phyloP scores from a whole-genome alignment of 1,140 invertebrate genomes.

The Luehdorfia chinensis region DNA sequence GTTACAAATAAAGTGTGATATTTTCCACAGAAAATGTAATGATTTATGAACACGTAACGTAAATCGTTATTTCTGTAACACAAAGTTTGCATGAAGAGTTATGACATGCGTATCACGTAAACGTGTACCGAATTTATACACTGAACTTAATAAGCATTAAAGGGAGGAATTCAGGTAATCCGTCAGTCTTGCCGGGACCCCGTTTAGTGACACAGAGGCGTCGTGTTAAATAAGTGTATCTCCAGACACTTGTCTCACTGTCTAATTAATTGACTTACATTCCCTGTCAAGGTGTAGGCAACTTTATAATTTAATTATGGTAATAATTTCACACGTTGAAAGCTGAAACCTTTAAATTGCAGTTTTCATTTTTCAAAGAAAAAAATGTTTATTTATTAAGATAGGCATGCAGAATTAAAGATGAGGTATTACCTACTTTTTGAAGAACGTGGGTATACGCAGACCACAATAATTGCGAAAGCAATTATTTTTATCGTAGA shows the following conservation, averaged over 20 bases:
- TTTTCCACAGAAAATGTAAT: too few species aligned
- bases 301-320: not conserved
- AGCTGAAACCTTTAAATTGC: slow-evolving; percentile 1
- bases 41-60: too few species aligned
- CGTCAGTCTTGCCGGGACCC: slow-evolving; percentile 36
- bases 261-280: slow-evolving; percentile 27
- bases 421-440: too few species aligned
- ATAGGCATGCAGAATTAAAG: too few species aligned
- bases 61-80: not conserved
- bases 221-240: slow-evolving; percentile 33
- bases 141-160: slow-evolving; percentile 44
- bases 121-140: slow-evolving; percentile 24
- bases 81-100: slow-evolving; percentile 25
- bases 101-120: slow-evolving; percentile 22
- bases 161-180: slow-evolving; percentile 43
- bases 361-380: too few species aligned
- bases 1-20: too few species aligned
- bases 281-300: not conserved
- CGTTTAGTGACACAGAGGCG: slow-evolving; percentile 29
- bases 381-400: too few species aligned
- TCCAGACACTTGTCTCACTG: slow-evolving; percentile 24
- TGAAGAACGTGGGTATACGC: too few species aligned
- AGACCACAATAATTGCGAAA: too few species aligned
- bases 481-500: too few species aligned
- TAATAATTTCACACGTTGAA: slow-evolving; percentile 3